These are phyloP conservation scores for Campoletis sonorensis DNA, from an alignment of 1,140 invertebrate species.

Conservation along the genomic window DNA sequence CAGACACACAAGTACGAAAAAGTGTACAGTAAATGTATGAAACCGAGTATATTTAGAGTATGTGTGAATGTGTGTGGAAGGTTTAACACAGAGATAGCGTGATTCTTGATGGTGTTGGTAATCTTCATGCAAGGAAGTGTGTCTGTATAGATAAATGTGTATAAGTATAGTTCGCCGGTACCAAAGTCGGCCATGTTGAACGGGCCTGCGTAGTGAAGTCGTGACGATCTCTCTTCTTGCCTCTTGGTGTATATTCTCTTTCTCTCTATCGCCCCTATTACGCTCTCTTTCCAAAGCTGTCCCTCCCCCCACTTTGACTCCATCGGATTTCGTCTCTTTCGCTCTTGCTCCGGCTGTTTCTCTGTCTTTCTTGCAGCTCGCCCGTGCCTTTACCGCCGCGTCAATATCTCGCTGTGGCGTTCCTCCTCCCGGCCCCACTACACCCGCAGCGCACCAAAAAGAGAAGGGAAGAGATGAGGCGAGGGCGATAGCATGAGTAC, in stretches of 20 bases:
- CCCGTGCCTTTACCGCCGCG: conserved; percentile 40
- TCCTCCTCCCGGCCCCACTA: conserved; percentile 2
- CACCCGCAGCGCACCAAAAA: conserved; percentile 14
- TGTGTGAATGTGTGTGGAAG: not conserved
- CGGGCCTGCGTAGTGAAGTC: conserved; percentile 54
- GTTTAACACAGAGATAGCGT: not conserved
- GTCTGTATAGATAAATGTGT: conserved; percentile 8
- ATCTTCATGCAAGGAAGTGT: not conserved
- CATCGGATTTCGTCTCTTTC: not conserved
- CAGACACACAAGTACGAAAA: not conserved
- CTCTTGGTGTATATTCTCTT: not conserved
- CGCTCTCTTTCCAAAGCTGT: not conserved
- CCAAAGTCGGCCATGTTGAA: conserved; percentile 58
- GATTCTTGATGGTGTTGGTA: conserved; percentile 13
- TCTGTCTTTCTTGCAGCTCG: conserved; percentile 21
- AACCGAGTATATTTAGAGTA: not conserved
- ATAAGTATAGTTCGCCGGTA: conserved; percentile 35
- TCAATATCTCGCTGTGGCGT: conserved; percentile 52
- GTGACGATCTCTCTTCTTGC: not conserved
- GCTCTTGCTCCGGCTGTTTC: conserved; percentile 17
- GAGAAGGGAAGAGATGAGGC: not conserved
- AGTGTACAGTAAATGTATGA: not conserved
- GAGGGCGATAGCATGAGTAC: too few relatives aligned
- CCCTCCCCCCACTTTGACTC: conserved; percentile 9
- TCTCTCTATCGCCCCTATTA: conserved; percentile 23